Evolutionary conservation across 2,113 vertebrate genomes (phyloP), one percentile per base, ranked within the genome.

Genomic region (Pelodiscus sinensis): DNA sequence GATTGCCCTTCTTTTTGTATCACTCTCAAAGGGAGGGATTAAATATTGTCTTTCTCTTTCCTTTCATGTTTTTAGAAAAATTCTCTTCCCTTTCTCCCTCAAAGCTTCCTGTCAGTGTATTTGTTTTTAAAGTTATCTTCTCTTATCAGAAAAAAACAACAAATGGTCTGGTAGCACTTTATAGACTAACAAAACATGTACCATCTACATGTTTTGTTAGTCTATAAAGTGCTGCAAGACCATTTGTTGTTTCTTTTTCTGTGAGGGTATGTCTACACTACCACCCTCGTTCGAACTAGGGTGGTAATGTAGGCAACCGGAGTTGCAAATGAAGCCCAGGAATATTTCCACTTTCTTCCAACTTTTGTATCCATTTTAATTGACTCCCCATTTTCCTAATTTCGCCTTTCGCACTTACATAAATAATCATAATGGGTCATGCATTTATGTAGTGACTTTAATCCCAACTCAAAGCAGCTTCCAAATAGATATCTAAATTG

Each of bases 1-100:
- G 71, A 38, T 27, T 77, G 44, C 22, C 22, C 12, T 77, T 14
- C 38, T 77, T 50, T 77, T 50, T 77, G n/a, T 21, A 44, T 50
- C 35, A 77, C 38, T 50, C 22, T 10, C 21, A 77, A 38, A 75
- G 8, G 73, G 38, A 25, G 8, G 24, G 73, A 27, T 87, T 54
- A n/a, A 87, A 9, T 82, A n/a, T 86, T 95, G 90, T 94, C n/a
- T 44, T 90, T 92, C 50, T 50, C 82, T 77, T 50, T 77, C 38
- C 38, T 38, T 3, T 50, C 73, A 77, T 44, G 50, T 50, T 77
- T 77, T 77, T 13, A 8, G 25, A 50, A 35, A 35, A n/a, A 15
- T 10, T 77, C 35, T 50, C 38, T 50, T 50, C 10, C 15, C 38
- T 15, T 25, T 25, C 73, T 35, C 73, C 29, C 58, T 21, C 19